A percentile compares a stretch with the other conserved stretches of the same genome.
Evolutionary conservation across 2,797 vertebrate genomes (phyloP).

Genomic region (Lepus townsendii): DNA sequence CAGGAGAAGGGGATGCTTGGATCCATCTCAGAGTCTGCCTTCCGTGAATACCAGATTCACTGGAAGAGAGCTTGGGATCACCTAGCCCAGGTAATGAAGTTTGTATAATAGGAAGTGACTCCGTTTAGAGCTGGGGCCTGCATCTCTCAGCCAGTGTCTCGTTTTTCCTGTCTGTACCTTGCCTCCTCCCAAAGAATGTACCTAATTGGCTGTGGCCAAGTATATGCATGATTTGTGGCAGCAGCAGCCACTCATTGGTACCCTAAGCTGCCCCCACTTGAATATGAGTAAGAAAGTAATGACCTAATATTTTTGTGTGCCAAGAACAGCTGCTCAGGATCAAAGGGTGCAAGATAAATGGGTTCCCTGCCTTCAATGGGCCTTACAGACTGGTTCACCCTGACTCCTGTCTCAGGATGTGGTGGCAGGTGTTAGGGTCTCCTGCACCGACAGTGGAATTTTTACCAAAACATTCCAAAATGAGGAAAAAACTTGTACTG

Average conservation of each 20-base stretch:
- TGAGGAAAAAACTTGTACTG: neutral
- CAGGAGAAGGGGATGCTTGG: neutral
- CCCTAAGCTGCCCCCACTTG: neutral
- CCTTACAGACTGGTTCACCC: neutral
- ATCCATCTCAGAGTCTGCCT: neutral
- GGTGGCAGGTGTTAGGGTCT: neutral
- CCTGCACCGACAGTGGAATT: neutral
- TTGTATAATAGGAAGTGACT: neutral
- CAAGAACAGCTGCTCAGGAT: neutral
- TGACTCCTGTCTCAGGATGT: neutral
- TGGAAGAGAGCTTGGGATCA: neutral
- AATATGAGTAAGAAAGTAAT: neutral
- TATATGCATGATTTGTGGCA: neutral
- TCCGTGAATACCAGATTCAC: neutral
- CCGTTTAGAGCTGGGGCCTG: neutral
- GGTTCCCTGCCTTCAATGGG: neutral
- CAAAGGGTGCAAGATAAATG: neutral
- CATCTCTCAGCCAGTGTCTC: neutral
- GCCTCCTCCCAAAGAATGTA: neutral
- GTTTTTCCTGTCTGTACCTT: neutral
- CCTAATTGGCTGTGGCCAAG: neutral
- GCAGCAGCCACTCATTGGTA: neutral
- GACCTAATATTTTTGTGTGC: neutral
- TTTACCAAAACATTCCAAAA: neutral
- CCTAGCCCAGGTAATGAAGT: neutral